Evolutionary conservation across 2,888 invertebrate genomes (phyloP).

Genomic region (Taphrorychus bicolor): DNA sequence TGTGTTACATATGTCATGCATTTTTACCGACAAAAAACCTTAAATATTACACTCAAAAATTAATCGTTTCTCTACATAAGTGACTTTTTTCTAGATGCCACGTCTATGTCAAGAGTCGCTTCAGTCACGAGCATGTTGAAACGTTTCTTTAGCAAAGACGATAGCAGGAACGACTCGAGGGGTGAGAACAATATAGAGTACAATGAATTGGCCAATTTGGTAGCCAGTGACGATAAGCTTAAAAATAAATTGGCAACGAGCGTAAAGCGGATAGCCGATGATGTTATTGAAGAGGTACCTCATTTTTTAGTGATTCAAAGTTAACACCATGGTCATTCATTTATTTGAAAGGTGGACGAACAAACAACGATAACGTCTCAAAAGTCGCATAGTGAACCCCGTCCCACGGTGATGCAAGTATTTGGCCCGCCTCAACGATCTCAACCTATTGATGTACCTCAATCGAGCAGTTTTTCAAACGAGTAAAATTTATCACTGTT

Average conservation of each 20-base stretch:
- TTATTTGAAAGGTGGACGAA: conserved; percentile 72
- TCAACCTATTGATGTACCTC: conserved; percentile 62
- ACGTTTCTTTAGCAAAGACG: conserved; percentile 79
- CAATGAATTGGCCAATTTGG: conserved; percentile 46
- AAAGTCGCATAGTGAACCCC: conserved; percentile 61
- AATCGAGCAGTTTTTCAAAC: conserved; percentile 51
- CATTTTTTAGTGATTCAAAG: neutral
- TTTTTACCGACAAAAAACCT: neutral
- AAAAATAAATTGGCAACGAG: conserved; percentile 50
- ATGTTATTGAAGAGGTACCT: conserved; percentile 73
- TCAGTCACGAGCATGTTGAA: conserved; percentile 70
- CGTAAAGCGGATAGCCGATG: conserved; percentile 73
- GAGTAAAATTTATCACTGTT: conserved; percentile 39
- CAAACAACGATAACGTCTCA: conserved; percentile 82
- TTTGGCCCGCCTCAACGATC: conserved; percentile 62
- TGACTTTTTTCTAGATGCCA: conserved; percentile 57
- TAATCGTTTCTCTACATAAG: conserved; percentile 10
- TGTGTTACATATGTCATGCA: too few species aligned
- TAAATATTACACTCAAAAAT: neutral
- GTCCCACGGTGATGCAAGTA: conserved; percentile 70
- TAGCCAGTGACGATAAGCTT: conserved; percentile 48
- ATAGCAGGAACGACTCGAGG: conserved; percentile 60
- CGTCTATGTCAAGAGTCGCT: conserved; percentile 74
- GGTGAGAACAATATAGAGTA: conserved; percentile 43
- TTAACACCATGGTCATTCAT: neutral